Conservation (phyloP, 1,140 invertebrate species). For the Drosophila chauvacae region DNA sequence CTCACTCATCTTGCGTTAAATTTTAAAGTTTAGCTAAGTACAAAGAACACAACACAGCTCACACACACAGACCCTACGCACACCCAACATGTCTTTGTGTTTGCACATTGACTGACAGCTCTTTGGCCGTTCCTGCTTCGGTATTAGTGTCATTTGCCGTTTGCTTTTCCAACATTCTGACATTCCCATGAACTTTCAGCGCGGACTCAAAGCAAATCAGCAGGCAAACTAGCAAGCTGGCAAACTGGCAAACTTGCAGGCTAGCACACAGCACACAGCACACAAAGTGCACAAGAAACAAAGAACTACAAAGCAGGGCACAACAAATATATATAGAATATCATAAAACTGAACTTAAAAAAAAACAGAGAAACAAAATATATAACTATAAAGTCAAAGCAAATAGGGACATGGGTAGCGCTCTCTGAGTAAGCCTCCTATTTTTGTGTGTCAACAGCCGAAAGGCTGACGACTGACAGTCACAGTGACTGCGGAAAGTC, state of each 20-base stretch:
- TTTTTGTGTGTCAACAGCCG: slow-evolving; percentile 5
- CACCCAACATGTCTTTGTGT: slow-evolving; percentile 34
- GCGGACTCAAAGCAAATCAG: slow-evolving; percentile 53
- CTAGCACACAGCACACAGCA: slow-evolving; percentile 20
- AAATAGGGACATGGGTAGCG: slow-evolving; percentile 44
- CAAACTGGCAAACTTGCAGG: not conserved
- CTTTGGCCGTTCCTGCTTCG: slow-evolving; percentile 49
- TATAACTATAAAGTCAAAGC: slow-evolving; percentile 59
- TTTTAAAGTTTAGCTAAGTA: slow-evolving; percentile 9
- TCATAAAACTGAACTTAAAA: slow-evolving; percentile 49
- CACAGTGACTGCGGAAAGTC: slow-evolving; percentile 8
- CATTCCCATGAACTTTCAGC: slow-evolving; percentile 62
- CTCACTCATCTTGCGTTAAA: not conserved
- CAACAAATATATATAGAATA: slow-evolving; percentile 18
- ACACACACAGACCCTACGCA: not conserved
- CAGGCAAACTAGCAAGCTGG: slow-evolving; percentile 14
- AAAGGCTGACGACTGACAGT: slow-evolving; percentile 1
- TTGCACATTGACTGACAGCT: slow-evolving; percentile 60
- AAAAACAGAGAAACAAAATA: slow-evolving; percentile 16
- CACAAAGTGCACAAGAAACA: slow-evolving; percentile 35
- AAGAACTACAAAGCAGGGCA: slow-evolving; percentile 16
- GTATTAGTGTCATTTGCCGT: slow-evolving; percentile 75
- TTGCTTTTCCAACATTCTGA: slow-evolving; percentile 52
- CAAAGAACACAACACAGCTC: not conserved
- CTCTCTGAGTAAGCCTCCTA: not conserved